A percentile compares a stretch with the other conserved stretches of the same genome.
Conservation (phyloP, 2,888 invertebrate species). For the Timema podura region DNA sequence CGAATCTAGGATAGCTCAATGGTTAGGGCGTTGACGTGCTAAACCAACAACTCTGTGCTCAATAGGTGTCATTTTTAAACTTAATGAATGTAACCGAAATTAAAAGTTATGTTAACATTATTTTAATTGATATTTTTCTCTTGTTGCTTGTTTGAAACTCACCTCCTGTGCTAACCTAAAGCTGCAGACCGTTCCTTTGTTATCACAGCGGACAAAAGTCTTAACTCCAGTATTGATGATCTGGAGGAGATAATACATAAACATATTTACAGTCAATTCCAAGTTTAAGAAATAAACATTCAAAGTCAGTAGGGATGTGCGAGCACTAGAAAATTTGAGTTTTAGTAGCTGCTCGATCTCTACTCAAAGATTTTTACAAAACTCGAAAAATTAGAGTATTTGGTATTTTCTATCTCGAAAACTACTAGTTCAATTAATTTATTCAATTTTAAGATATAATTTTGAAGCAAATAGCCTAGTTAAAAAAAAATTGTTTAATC, state of each 20-base stretch:
- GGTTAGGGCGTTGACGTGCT: too few species aligned
- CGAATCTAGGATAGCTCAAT: too few species aligned
- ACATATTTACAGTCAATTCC: constrained; percentile 16
- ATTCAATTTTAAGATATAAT: too few species aligned
- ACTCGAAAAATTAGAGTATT: not conserved
- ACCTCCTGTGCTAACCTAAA: constrained; percentile 80
- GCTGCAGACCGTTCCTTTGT: constrained; percentile 66
- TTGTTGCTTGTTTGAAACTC: constrained; percentile 18
- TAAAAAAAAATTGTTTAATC: too few species aligned
- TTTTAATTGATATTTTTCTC: too few species aligned
- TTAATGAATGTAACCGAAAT: too few species aligned
- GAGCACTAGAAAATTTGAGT: not conserved
- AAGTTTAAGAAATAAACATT: not conserved
- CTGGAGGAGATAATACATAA: constrained; percentile 40
- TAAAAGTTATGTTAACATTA: too few species aligned
- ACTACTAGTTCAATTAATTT: too few species aligned
- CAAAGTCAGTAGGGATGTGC: not conserved
- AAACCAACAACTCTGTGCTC: too few species aligned
- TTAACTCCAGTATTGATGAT: constrained; percentile 97
- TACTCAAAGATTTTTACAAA: too few species aligned
- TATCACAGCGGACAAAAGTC: constrained; percentile 88
- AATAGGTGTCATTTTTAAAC: too few species aligned
- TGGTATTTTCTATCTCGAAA: not conserved
- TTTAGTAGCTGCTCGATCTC: not conserved
- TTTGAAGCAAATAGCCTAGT: too few species aligned